Evolutionary conservation across 37 sponge, comb jelly and placozoan species (phyloP).

Genomic region (Halichondria panicea): DNA sequence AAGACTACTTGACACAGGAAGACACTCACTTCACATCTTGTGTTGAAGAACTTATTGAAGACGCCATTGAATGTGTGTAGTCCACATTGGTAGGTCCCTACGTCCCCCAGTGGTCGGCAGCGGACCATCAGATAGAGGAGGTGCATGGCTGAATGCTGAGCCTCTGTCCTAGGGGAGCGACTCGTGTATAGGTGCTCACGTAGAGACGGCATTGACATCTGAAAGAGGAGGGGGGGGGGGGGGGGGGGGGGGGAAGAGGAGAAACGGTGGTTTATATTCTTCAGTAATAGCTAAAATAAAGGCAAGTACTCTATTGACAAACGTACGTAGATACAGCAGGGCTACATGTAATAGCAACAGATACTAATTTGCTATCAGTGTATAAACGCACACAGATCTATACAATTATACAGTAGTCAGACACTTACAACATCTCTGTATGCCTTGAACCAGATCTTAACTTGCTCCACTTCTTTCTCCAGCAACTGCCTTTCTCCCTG

Average conservation of each 20-base stretch:
- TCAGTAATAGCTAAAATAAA: not conserved
- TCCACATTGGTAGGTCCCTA: conserved; percentile 8
- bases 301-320: not conserved
- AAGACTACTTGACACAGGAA: conserved; percentile 44
- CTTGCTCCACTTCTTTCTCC: conserved; percentile 19
- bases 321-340: not conserved
- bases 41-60: conserved; percentile 36
- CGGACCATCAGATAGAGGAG: conserved; percentile 35
- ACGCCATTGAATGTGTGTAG: conserved; percentile 42
- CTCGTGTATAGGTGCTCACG: conserved; percentile 32
- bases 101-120: conserved; percentile 3
- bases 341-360: not conserved
- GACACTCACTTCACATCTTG: no score
- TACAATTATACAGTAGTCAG: no score
- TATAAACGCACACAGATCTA: no score
- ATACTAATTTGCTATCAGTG: no score
- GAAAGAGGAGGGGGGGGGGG: not conserved
- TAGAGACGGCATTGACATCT: conserved; percentile 40
- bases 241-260: not conserved
- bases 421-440: conserved; percentile 52
- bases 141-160: conserved; percentile 57
- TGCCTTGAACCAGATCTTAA: conserved; percentile 50
- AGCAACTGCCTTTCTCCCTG: not conserved
- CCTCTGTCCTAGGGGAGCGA: conserved; percentile 11
- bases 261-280: not conserved